phyloP scores from a whole-genome alignment of 2,888 invertebrate genomes.

The Drosophila borealis region DNA sequence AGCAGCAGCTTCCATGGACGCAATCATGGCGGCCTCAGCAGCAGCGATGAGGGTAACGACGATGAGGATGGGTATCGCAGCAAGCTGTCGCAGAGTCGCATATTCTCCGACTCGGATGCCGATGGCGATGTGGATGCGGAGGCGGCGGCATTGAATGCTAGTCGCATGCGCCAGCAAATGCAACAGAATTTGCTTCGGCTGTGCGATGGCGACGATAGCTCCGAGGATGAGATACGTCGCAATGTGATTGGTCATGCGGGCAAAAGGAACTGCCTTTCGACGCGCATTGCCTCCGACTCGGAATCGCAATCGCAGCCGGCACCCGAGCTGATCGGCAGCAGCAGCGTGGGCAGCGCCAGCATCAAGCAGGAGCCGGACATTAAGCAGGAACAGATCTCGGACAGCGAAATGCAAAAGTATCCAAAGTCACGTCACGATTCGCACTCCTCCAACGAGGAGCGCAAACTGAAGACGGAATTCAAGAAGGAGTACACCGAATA shows the following conservation, averaged over 20 bases:
- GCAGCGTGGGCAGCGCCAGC: neutral
- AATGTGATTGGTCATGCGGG: constrained; percentile 83
- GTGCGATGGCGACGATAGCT: constrained; percentile 85
- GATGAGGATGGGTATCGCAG: constrained; percentile 78
- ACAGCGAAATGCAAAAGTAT: constrained; percentile 65
- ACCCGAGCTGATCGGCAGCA: constrained; percentile 45
- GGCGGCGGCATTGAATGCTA: constrained; percentile 43
- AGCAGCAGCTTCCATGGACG: constrained; percentile 75
- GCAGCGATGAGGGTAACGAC: constrained; percentile 85
- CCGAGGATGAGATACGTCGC: constrained; percentile 82
- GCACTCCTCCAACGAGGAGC: constrained; percentile 85
- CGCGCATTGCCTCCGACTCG: constrained; percentile 91
- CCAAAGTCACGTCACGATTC: constrained; percentile 67
- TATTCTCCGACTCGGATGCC: constrained; percentile 85
- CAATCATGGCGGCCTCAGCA: constrained; percentile 54
- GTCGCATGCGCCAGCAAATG: constrained; percentile 69
- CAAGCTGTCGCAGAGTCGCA: constrained; percentile 57
- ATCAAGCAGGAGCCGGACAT: constrained; percentile 84
- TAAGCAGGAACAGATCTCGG: constrained; percentile 86
- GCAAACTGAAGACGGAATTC: constrained; percentile 84
- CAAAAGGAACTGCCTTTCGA: constrained; percentile 89
- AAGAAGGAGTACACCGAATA: constrained; percentile 81
- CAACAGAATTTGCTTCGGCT: constrained; percentile 86
- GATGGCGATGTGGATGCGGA: constrained; percentile 40
- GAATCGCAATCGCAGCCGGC: constrained; percentile 80